Percentiles rank a stretch among this genome's conserved stretches.
These are phyloP conservation scores for Capra hircus DNA, from an alignment of 2,113 vertebrate genomes.

Conservation along the genomic window DNA sequence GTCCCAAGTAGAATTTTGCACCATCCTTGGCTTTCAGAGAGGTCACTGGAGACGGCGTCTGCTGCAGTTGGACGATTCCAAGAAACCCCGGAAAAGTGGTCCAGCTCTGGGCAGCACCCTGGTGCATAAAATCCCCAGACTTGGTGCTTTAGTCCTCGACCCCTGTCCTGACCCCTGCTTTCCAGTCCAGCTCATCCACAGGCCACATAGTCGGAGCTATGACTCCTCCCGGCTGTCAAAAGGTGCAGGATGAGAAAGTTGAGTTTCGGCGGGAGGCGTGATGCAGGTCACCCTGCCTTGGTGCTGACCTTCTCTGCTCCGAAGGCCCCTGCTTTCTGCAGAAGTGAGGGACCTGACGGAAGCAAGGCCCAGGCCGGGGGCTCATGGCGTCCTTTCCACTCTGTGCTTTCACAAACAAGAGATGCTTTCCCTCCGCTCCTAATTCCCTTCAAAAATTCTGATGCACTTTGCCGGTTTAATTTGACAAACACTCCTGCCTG, in stretches of 20 bases:
- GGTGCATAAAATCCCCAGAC: not conserved
- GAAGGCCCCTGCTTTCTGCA: conserved; percentile 80
- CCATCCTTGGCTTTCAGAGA: accelerated
- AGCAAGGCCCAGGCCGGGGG: conserved; percentile 29
- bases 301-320: conserved; percentile 84
- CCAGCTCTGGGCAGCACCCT: accelerated
- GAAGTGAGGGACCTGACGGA: conserved; percentile 78
- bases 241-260: conserved; percentile 82
- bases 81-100: accelerated
- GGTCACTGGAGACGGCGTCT: accelerated
- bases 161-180: not conserved
- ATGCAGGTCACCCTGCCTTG: conserved; percentile 82
- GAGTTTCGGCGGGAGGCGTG: conserved; percentile 57
- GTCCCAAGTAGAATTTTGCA: not conserved
- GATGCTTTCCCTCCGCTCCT: conserved; percentile 26
- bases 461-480: conserved; percentile 41
- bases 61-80: accelerated
- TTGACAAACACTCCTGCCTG: not conserved
- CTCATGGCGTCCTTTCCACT: conserved; percentile 8
- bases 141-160: not conserved
- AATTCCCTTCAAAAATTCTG: conserved; percentile 38
- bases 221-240: conserved; percentile 88
- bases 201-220: conserved; percentile 84
- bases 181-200: conserved; percentile 78
- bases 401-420: not conserved